phyloP scores from a whole-genome alignment of 2,113 vertebrate species.

The Talpa occidentalis region DNA sequence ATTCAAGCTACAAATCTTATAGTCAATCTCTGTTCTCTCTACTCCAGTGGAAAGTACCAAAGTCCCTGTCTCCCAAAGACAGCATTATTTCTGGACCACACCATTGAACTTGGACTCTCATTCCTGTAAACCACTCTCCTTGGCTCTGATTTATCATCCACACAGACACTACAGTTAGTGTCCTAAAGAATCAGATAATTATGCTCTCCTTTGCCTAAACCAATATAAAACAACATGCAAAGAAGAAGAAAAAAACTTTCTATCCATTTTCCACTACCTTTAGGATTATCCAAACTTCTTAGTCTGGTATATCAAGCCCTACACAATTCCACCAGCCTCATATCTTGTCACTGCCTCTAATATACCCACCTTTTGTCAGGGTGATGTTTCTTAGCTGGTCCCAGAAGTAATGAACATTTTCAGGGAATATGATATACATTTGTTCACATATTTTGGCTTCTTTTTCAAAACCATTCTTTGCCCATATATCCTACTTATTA shows the following conservation, averaged over 20 bases:
- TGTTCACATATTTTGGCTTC: background rate
- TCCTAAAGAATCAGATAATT: background rate
- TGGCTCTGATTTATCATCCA: background rate
- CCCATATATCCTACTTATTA: background rate
- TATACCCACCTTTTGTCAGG: background rate
- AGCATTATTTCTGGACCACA: background rate
- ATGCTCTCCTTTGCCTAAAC: background rate
- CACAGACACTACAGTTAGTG: background rate
- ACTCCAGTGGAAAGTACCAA: background rate
- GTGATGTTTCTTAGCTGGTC: background rate
- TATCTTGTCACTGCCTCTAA: background rate
- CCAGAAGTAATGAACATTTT: background rate
- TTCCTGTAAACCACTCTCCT: background rate
- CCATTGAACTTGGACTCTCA: background rate
- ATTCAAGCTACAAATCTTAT: background rate
- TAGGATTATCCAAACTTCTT: background rate
- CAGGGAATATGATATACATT: background rate
- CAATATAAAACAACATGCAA: background rate
- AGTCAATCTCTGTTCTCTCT: background rate
- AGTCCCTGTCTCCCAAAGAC: background rate
- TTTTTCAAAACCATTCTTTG: background rate
- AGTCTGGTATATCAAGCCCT: background rate
- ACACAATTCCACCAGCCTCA: background rate
- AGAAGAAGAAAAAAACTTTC: background rate
- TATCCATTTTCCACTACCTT: background rate